phyloP scores from a whole-genome alignment of 2,113 vertebrate species.

The Tragelaphus imberbis region DNA sequence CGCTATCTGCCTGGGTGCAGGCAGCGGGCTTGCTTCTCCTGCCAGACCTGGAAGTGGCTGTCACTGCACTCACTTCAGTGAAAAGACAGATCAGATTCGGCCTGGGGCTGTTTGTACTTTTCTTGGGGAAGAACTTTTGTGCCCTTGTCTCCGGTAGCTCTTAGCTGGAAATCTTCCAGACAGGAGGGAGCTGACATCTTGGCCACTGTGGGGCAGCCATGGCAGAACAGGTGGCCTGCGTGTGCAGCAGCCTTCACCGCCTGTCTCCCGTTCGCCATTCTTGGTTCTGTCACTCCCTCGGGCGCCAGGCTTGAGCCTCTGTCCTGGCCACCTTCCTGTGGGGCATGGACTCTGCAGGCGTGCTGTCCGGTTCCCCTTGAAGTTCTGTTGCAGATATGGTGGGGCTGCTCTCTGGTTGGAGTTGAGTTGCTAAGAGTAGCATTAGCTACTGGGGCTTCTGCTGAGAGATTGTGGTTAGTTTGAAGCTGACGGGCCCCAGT shows the following conservation, averaged over 20 bases:
- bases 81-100: background rate
- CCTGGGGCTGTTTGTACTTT: background rate
- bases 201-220: rapidly evolving
- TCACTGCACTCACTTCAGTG: background rate
- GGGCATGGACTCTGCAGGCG: background rate
- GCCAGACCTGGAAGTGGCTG: background rate
- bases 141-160: background rate
- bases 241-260: background rate
- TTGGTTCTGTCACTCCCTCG: background rate
- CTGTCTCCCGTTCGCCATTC: background rate
- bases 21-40: background rate
- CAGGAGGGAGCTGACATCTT: background rate
- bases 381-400: background rate
- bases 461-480: background rate
- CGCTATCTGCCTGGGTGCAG: rapidly evolving
- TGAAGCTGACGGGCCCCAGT: background rate
- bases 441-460: background rate
- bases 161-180: background rate
- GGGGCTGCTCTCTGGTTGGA: background rate
- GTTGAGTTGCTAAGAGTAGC: background rate
- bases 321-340: background rate
- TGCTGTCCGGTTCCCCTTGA: background rate
- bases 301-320: background rate
- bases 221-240: background rate
- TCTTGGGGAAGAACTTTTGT: background rate